phyloP scores from a whole-genome alignment of 2,888 invertebrate genomes.

The Tetanocera ferruginea region DNA sequence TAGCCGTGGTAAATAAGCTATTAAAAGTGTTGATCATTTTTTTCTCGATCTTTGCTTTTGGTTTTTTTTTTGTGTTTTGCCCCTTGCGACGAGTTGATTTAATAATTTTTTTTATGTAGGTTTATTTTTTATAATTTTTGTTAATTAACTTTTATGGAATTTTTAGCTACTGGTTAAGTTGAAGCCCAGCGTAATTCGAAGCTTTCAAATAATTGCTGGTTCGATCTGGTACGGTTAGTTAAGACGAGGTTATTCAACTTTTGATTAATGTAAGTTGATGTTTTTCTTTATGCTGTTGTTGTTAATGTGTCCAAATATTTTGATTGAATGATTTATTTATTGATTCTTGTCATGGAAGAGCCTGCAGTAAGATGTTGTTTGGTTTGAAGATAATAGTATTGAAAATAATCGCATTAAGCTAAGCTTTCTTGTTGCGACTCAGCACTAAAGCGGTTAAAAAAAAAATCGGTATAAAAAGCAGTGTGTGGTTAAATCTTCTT shows the following conservation, averaged over 20 bases:
- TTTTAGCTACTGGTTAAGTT: conserved; percentile 60
- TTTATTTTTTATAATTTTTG: conserved; percentile 48
- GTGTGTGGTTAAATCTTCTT: no score
- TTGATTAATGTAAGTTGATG: conserved; percentile 15
- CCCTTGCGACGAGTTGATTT: background rate
- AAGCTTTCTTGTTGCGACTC: no score
- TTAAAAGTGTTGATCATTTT: conserved; percentile 53
- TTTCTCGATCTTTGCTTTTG: conserved; percentile 8
- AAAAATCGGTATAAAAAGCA: no score
- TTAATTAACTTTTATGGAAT: conserved; percentile 64
- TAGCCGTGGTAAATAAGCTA: conserved; percentile 60
- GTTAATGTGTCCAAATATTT: conserved; percentile 12
- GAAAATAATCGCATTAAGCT: no score
- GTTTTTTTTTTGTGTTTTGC: conserved; percentile 40
- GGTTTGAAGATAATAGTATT: background rate
- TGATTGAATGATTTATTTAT: conserved; percentile 20
- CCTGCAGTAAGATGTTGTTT: background rate
- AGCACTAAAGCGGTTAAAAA: no score
- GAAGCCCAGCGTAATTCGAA: conserved; percentile 7
- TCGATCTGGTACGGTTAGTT: background rate
- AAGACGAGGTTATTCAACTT: conserved; percentile 38
- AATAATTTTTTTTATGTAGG: conserved; percentile 21
- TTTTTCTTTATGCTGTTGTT: background rate
- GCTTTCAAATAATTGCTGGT: conserved; percentile 13
- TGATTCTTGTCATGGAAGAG: background rate